Conservation (phyloP, 2,888 invertebrate genomes). For the Lasioglossum morio region DNA sequence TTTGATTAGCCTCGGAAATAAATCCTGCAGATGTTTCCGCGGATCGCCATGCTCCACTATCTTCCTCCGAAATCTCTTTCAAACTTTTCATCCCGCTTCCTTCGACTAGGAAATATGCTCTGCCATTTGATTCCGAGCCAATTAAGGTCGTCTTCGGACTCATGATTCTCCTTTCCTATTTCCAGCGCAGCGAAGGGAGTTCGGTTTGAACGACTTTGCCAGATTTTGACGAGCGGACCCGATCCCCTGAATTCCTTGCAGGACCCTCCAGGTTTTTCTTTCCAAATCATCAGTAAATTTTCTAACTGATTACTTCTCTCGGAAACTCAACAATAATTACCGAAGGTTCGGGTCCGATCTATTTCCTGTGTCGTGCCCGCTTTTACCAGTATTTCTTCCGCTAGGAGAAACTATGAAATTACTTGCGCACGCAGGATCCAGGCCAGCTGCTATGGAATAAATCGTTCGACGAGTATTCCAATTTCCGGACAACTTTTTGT, state of each 20-base stretch:
- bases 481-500: slow-evolving; percentile 26
- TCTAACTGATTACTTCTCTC: background rate
- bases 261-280: background rate
- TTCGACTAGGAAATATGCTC: background rate
- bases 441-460: slow-evolving; percentile 27
- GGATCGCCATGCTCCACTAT: background rate
- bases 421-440: slow-evolving; percentile 16
- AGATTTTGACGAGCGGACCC: background rate
- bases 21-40: slow-evolving; percentile 11
- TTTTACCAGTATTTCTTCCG: slow-evolving; percentile 27
- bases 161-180: background rate
- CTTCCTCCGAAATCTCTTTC: background rate
- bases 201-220: background rate
- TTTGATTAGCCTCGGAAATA: slow-evolving; percentile 17
- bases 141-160: background rate
- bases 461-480: slow-evolving; percentile 37
- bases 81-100: background rate
- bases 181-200: background rate
- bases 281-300: background rate
- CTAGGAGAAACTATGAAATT: slow-evolving; percentile 44
- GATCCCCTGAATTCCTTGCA: background rate
- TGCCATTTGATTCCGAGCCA: slow-evolving; percentile 3
- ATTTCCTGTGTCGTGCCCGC: background rate
- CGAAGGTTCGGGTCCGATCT: background rate
- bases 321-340: background rate